phyloP scores from a whole-genome alignment of 2,797 vertebrate genomes.

The Acrocephalus scirpaceus region DNA sequence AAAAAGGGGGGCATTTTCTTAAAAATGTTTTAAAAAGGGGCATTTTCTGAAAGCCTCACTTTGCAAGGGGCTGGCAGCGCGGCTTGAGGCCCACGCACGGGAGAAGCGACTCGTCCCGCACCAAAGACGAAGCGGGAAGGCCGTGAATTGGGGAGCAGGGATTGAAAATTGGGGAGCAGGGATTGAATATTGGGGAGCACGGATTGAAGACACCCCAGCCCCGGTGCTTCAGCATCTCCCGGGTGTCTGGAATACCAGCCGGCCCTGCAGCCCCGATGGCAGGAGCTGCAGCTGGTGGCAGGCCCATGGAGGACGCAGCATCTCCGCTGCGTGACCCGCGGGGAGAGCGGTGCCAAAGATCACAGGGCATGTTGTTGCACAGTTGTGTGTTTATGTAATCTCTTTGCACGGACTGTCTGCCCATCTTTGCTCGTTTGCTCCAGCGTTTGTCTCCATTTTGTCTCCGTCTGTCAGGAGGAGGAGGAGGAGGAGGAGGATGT shows the following conservation, averaged over 20 bases:
- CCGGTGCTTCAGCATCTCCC: accelerated
- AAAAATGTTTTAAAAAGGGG: not conserved
- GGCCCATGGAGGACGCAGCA: not conserved
- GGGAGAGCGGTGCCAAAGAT: not conserved
- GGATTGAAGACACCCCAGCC: not conserved
- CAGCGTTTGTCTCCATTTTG: not conserved
- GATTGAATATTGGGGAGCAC: accelerated
- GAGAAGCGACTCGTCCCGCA: accelerated
- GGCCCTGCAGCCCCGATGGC: accelerated
- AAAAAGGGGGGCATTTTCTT: not conserved
- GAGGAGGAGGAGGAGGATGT: not conserved
- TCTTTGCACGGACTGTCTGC: not conserved
- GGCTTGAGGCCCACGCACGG: not conserved
- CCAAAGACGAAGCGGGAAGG: not conserved
- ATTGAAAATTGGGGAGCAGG: accelerated
- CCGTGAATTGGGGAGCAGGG: accelerated
- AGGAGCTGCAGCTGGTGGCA: not conserved
- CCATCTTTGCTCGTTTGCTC: not conserved
- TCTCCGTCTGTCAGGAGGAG: not conserved
- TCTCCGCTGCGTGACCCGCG: not conserved
- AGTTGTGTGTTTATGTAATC: not conserved
- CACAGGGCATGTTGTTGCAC: not conserved
- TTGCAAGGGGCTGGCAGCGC: accelerated
- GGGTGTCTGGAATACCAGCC: not conserved
- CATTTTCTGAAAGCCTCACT: accelerated